Base-by-base conservation (phyloP, 2,113 vertebrate genomes). In the Chloropsis hardwickii region DNA sequence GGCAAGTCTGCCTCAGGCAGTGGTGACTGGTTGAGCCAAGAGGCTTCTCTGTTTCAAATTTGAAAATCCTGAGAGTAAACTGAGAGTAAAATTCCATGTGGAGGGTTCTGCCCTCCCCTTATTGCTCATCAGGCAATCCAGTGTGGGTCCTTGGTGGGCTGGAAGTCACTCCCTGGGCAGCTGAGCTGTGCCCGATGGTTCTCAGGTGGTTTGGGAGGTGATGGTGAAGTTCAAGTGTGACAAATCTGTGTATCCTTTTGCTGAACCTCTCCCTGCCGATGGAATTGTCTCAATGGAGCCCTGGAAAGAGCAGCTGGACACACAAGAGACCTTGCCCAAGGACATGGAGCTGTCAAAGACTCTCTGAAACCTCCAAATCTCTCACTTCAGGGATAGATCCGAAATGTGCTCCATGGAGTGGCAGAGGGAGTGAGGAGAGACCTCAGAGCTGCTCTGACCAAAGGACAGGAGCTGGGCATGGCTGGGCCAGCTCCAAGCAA, bases 71-170 rank as follows among this genome's bases (percentile, higher is more conserved):
- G 39, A 83, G 60, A 45, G 31, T 27, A 70, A 92, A 73, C 33
- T 7, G 53, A 70, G 54, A 27, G 56, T 14, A 29, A 14, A 20
- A 35, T 21, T 45, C 11, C 1, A 2, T 0, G 0, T 37, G 66
- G 61, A 64, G 57, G 18, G 14, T 70, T 85, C 31, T 84, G 71
- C 62, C 33, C 73, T 65, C 45, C 33, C 14, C 9, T 57, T 33
- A 7, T 7, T 4, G 14, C n/a, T 79, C 1, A 1, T 58, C 48
- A 19, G 35, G 25, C 4, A 13, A 21, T 76, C 8, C 20, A 29
- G 9, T 3, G 14, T 0, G 0, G 3, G 21, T 33, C 54, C 16
- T 25, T 60, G 67, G 9, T 10, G 60, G 82, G 71, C 79, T 73
- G 79, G 37, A 61, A 39, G 40, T 86, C 2, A 0, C 27, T 86